These are phyloP conservation scores for Rhinogobius similis DNA, from an alignment of 2,113 vertebrate genomes.

Conservation along the genomic window DNA sequence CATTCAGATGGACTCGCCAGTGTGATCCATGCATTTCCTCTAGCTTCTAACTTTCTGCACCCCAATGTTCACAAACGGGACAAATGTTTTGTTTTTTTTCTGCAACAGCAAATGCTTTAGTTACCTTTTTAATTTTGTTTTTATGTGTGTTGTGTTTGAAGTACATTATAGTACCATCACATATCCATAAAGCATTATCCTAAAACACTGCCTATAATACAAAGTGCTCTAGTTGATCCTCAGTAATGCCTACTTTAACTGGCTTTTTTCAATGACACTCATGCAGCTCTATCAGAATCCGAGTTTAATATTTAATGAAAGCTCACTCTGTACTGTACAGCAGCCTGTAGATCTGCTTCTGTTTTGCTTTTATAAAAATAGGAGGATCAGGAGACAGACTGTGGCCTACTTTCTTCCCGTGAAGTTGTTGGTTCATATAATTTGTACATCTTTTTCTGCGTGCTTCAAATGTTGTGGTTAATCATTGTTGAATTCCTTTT, in stretches of 20 bases:
- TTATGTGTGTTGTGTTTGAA: neutral
- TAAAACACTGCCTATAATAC: slow-evolving; percentile 56
- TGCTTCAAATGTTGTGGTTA: slow-evolving; percentile 9
- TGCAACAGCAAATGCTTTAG: too few species aligned
- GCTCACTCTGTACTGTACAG: slow-evolving; percentile 24
- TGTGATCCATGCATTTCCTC: slow-evolving; percentile 13
- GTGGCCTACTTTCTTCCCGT: neutral
- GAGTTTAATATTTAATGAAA: slow-evolving; percentile 59
- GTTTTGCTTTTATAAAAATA: slow-evolving; percentile 20
- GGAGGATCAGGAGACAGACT: neutral
- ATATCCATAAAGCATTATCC: slow-evolving; percentile 54
- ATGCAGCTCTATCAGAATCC: slow-evolving; percentile 41
- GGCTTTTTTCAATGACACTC: slow-evolving; percentile 38
- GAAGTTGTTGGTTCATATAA: neutral
- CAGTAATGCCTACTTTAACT: slow-evolving; percentile 46
- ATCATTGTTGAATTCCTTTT: slow-evolving; percentile 28
- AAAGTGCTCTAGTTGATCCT: slow-evolving; percentile 51
- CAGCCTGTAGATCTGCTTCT: slow-evolving; percentile 13
- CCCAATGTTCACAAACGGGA: neutral
- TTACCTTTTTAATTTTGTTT: too few species aligned
- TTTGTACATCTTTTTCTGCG: slow-evolving; percentile 22
- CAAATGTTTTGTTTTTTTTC: too few species aligned
- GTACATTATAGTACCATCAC: neutral
- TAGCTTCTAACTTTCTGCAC: neutral
- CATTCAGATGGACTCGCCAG: slow-evolving; percentile 14